Evolutionary conservation across 2,888 invertebrate genomes (phyloP).

Genomic region (Sarcophaga rosellei): DNA sequence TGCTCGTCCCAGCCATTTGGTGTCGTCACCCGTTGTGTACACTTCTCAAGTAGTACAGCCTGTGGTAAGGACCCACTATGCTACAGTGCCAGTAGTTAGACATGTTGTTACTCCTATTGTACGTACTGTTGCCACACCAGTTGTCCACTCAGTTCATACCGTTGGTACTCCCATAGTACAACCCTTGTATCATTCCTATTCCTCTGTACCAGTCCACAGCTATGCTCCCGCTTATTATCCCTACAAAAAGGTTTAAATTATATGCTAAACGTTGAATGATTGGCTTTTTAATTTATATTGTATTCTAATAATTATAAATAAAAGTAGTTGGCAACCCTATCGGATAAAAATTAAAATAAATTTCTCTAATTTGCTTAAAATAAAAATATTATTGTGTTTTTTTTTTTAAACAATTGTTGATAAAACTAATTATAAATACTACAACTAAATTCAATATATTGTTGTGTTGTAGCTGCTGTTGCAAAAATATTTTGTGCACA

Average conservation of each 20-base stretch:
- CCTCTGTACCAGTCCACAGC: background rate
- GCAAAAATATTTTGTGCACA: no score
- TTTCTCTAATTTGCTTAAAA: no score
- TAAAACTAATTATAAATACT: no score
- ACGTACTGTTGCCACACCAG: background rate
- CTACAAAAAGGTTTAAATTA: background rate
- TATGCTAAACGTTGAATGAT: no score
- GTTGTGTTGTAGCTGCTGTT: no score
- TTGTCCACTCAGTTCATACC: background rate
- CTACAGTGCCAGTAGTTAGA: background rate
- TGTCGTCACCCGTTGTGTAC: background rate
- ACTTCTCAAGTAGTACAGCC: background rate
- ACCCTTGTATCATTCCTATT: background rate
- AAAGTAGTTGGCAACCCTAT: no score
- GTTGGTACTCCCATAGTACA: background rate
- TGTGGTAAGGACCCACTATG: background rate
- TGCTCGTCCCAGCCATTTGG: slow-evolving; percentile 62
- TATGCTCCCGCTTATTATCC: background rate
- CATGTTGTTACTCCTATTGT: background rate
- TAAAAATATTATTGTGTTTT: no score
- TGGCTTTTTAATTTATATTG: no score
- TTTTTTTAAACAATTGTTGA: no score
- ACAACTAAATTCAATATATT: no score
- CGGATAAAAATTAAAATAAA: no score
- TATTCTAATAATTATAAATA: no score